Conservation (phyloP, 2,888 invertebrate genomes). For the Nomada goodeniana region DNA sequence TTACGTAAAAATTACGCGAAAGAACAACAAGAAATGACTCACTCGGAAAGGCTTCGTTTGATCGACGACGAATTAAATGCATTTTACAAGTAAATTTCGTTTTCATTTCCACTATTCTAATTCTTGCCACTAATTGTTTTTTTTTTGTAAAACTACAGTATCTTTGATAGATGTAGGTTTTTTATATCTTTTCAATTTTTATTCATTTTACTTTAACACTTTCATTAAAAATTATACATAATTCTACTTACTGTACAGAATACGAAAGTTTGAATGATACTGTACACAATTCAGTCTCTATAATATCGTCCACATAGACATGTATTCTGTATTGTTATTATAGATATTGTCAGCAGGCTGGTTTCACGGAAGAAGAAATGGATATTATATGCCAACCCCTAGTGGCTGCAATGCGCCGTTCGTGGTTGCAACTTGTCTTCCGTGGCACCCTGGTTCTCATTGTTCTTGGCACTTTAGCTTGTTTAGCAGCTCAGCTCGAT, state of each 20-base stretch:
- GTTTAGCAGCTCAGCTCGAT: slow-evolving; percentile 87
- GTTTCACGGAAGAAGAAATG: slow-evolving; percentile 89
- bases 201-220: background rate
- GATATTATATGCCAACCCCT: slow-evolving; percentile 88
- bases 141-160: background rate
- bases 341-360: slow-evolving; percentile 88
- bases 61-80: slow-evolving; percentile 83
- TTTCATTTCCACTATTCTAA: slow-evolving; percentile 6
- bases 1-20: slow-evolving; percentile 78
- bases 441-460: slow-evolving; percentile 85
- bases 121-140: background rate
- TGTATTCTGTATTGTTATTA: background rate
- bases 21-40: slow-evolving; percentile 83
- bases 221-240: background rate
- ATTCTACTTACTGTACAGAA: background rate
- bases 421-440: slow-evolving; percentile 86
- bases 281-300: too few relatives aligned
- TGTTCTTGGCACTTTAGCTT: slow-evolving; percentile 86
- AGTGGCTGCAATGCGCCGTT: slow-evolving; percentile 87
- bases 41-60: slow-evolving; percentile 81
- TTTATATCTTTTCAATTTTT: background rate
- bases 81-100: slow-evolving; percentile 80
- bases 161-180: background rate
- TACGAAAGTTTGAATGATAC: background rate
- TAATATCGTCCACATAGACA: background rate